A percentile compares a stretch with the other conserved stretches of the same genome.
Evolutionary conservation across 2,888 invertebrate genomes (phyloP).

Genomic region (Eulithis testata): DNA sequence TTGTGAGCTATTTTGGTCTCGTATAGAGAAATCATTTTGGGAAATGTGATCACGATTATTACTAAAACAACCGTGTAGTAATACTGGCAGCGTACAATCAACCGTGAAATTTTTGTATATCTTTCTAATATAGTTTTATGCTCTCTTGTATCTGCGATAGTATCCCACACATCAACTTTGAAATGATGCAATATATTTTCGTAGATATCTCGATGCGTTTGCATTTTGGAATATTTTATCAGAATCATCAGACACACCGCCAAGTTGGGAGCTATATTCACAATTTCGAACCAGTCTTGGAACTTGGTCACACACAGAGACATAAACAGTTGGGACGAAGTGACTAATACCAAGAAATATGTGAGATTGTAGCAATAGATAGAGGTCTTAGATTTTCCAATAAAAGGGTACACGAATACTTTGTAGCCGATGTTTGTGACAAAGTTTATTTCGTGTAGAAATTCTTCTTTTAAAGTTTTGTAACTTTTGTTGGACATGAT

Average conservation of each 20-base stretch:
- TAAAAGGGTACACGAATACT: constrained; percentile 65
- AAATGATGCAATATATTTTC: constrained; percentile 61
- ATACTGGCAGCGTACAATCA: constrained; percentile 57
- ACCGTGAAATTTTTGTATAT: constrained; percentile 52
- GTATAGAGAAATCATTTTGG: constrained; percentile 66
- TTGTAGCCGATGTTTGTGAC: constrained; percentile 55
- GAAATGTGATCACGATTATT: constrained; percentile 60
- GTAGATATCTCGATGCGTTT: constrained; percentile 56
- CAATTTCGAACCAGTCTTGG: constrained; percentile 62
- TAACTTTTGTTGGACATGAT: constrained; percentile 43
- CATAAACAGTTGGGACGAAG: constrained; percentile 57
- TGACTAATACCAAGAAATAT: constrained; percentile 51
- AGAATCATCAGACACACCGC: constrained; percentile 65
- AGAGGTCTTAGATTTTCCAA: constrained; percentile 49
- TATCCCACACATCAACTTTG: constrained; percentile 57
- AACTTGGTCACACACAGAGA: constrained; percentile 56
- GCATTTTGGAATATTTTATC: constrained; percentile 62
- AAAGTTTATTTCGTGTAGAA: constrained; percentile 57
- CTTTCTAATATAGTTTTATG: constrained; percentile 53
- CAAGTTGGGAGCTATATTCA: constrained; percentile 69
- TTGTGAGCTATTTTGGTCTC: constrained; percentile 53
- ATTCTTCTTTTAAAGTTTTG: constrained; percentile 46
- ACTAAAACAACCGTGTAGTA: constrained; percentile 58
- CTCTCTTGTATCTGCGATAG: constrained; percentile 48
- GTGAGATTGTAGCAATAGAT: constrained; percentile 50